A percentile compares a stretch with the other conserved stretches of the same genome.
Conservation (phyloP, 2,888 invertebrate species). For the Aspidiotus destructor region DNA sequence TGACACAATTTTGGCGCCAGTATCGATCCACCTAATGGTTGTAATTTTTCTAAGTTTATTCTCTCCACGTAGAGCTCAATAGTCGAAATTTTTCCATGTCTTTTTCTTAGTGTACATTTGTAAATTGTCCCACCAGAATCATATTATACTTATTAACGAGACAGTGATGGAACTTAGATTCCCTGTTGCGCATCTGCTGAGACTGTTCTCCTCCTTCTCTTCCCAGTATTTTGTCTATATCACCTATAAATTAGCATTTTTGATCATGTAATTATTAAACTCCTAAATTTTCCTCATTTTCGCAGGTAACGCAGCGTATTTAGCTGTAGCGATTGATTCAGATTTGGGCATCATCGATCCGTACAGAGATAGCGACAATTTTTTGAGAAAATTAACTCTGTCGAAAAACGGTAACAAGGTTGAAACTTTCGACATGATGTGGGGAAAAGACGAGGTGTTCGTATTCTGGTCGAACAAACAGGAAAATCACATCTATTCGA, state of each 20-base stretch:
- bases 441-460: constrained; percentile 36
- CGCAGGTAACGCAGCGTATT: constrained; percentile 50
- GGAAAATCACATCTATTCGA: constrained; percentile 24
- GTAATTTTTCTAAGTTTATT: no score
- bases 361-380: constrained; percentile 49
- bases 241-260: not conserved
- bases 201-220: not conserved
- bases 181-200: no score
- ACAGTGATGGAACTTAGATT: no score
- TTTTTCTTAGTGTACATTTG: no score
- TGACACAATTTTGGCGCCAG: no score
- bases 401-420: constrained; percentile 46
- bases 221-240: constrained; percentile 1
- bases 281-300: constrained; percentile 32
- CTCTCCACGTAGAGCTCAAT: no score
- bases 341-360: constrained; percentile 54
- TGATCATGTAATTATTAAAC: not conserved
- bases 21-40: no score
- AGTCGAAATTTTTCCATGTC: no score
- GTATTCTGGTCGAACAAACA: constrained; percentile 35
- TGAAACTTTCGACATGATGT: constrained; percentile 48
- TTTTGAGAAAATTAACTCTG: constrained; percentile 41
- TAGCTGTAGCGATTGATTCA: constrained; percentile 56
- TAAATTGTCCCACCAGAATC: no score
- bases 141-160: no score